A percentile compares a stretch with the other conserved stretches of the same genome.
phyloP scores from a whole-genome alignment of 2,888 invertebrate species.

The Ditula angustiorana region DNA sequence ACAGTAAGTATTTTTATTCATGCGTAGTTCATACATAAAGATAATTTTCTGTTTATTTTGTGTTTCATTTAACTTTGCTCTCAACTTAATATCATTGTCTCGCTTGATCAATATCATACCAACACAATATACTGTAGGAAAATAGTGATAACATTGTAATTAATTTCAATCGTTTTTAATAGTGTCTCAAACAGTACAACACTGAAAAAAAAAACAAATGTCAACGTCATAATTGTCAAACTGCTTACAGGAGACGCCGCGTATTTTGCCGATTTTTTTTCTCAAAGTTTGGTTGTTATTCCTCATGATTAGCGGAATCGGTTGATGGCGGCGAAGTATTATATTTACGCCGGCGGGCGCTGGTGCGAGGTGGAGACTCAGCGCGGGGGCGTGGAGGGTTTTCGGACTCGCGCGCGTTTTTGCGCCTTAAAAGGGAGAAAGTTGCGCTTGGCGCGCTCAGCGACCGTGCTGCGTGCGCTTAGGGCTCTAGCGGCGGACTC shows the following conservation, averaged over 20 bases:
- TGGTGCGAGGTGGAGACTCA: conserved; percentile 30
- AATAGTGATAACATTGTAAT: too few species aligned
- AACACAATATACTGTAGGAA: too few species aligned
- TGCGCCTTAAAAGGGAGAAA: conserved; percentile 2
- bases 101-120: too few species aligned
- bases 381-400: conserved; percentile 21
- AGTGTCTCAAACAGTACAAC: neutral
- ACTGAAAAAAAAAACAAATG: neutral
- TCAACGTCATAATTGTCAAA: neutral
- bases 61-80: too few species aligned
- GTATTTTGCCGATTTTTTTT: neutral
- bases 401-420: conserved; percentile 21
- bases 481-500: conserved; percentile 14
- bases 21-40: too few species aligned
- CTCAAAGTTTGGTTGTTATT: neutral
- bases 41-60: too few species aligned
- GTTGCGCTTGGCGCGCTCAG: conserved; percentile 15
- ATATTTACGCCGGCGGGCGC: conserved; percentile 30
- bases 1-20: too few species aligned
- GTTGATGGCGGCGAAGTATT: conserved; percentile 22
- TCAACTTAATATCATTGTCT: too few species aligned
- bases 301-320: neutral
- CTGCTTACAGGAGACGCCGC: too few species aligned
- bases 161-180: neutral
- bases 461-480: conserved; percentile 16